Base-by-base conservation (phyloP, 2,797 vertebrate genomes). In the Malacoraja senta region DNA sequence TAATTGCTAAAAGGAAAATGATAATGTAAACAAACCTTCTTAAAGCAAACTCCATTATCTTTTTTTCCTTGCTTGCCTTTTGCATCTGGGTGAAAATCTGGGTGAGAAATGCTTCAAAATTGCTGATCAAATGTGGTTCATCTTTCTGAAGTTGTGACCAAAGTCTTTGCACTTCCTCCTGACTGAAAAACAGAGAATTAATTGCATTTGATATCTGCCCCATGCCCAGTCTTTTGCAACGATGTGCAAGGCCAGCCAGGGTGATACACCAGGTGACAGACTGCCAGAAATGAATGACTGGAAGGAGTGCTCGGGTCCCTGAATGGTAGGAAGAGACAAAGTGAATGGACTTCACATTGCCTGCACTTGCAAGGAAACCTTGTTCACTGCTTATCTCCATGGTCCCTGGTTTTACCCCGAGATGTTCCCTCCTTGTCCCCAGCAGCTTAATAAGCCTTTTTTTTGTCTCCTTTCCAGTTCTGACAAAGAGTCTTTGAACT, bases 101-200 rank as follows among this genome's bases (percentile, higher is more conserved):
- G 94, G 96, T 93, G 93, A 99, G 95, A 94, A 99, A 97, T 93
- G 98, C 97, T 95, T 99, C 98, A 93, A 99, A 99, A 95, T 94
- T 97, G 88, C 97, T 96, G 93, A 99, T 96, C 93, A 99, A 96
- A 91, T 97, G 96, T 21, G 98, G 98, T 74, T 99, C 97, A 0
- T 98, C 97, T 74, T 96, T 97, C 63, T 95, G 97, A 83, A 99
- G 96, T 94, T 97, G 97, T 12, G 97, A 95, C 98, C 98, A 99
- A 93, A 99, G 96, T 79, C 96, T 96, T 74, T 96, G 98, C 93
- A 99, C 95, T 44, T 97, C 97, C 12, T 93, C 96, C 92, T 97
- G 96, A 68, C 98, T 99, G 94, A 84, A 63, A 95, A 83, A 86
- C 21, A n/a, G 12, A 58, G 4, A 53, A 53, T 53, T 12, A 58